These are phyloP conservation scores for Nephrotoma flavescens DNA, from an alignment of 2,888 invertebrate genomes.

Conservation along the genomic window DNA sequence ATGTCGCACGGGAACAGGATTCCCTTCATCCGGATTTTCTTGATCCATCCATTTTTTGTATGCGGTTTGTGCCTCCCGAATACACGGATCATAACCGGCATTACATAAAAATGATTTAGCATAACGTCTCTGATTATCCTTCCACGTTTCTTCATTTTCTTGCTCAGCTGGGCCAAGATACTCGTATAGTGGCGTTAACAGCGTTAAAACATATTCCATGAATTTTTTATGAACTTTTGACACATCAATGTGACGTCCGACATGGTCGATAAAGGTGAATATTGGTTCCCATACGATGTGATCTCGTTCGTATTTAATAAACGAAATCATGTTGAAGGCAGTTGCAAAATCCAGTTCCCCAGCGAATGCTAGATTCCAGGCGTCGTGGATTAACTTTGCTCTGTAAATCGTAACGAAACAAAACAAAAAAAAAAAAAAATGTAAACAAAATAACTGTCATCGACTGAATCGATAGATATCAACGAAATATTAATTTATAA, in stretches of 20 bases:
- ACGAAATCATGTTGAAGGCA: conserved; percentile 66
- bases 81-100: conserved; percentile 62
- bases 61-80: conserved; percentile 55
- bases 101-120: conserved; percentile 59
- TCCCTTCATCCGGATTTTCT: conserved; percentile 59
- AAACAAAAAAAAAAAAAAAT: background rate
- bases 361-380: conserved; percentile 64
- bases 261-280: conserved; percentile 69
- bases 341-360: conserved; percentile 60
- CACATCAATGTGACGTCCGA: conserved; percentile 57
- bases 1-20: conserved; percentile 59
- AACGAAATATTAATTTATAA: background rate
- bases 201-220: conserved; percentile 53
- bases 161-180: conserved; percentile 41
- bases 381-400: conserved; percentile 60
- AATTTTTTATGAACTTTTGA: conserved; percentile 52
- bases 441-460: background rate
- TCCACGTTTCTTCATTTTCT: conserved; percentile 49
- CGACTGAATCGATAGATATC: background rate
- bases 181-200: conserved; percentile 57
- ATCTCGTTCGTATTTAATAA: conserved; percentile 55
- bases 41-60: conserved; percentile 62
- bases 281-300: conserved; percentile 71
- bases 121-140: conserved; percentile 47
- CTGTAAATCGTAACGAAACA: conserved; percentile 21